These are phyloP conservation scores for Trachymyrmex septentrionalis DNA, from an alignment of 1,140 invertebrate genomes.

Conservation along the genomic window DNA sequence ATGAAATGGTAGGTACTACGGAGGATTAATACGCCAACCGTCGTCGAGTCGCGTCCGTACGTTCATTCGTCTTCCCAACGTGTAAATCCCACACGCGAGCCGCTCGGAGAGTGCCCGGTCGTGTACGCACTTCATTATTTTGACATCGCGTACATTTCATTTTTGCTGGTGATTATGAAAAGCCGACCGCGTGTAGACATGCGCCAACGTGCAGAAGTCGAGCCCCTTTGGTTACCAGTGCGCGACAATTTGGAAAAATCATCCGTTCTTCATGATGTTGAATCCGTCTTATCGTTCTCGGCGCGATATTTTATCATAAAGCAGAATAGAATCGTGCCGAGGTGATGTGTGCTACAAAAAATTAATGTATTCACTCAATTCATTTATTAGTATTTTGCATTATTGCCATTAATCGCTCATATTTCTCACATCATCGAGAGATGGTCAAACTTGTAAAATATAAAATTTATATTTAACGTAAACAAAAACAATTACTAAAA, in stretches of 20 bases:
- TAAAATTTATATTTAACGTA: neutral
- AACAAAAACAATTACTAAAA: neutral
- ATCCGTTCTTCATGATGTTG: neutral
- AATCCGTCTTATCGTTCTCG: neutral
- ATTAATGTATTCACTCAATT: no score
- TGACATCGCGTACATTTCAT: conserved; percentile 56
- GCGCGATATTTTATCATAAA: conserved; percentile 4
- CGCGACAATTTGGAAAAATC: conserved; percentile 28
- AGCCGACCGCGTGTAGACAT: conserved; percentile 14
- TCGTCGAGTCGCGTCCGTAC: neutral
- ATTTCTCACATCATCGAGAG: no score
- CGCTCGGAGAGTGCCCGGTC: conserved; percentile 34
- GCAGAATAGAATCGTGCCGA: neutral
- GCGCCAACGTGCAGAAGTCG: neutral
- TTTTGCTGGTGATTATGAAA: conserved; percentile 45
- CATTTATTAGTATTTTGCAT: neutral
- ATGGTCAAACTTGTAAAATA: neutral
- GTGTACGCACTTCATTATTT: conserved; percentile 64
- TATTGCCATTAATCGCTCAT: no score
- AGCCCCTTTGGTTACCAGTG: neutral
- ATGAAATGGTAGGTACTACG: conserved; percentile 12
- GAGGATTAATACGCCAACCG: conserved; percentile 49
- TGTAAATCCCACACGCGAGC: conserved; percentile 47
- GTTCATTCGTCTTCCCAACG: conserved; percentile 51
- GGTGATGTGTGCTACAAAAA: neutral